Percentiles rank a stretch among this genome's conserved stretches.
phyloP scores from a whole-genome alignment of 2,113 vertebrate genomes.

The Chionomys nivalis region DNA sequence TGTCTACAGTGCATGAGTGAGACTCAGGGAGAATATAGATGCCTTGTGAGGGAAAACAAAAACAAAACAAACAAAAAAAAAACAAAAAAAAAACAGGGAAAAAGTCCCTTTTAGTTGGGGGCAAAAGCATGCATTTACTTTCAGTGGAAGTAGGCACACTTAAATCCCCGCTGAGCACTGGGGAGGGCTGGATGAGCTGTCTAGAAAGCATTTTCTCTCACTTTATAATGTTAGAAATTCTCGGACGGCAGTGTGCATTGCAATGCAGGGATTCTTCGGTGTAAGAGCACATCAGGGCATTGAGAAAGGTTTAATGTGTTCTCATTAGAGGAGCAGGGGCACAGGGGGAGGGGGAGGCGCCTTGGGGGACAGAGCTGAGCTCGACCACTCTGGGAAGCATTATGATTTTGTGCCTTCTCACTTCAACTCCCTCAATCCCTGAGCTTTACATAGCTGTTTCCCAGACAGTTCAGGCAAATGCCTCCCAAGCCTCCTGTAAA shows the following conservation, averaged over 20 bases:
- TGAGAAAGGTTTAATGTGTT: conserved; percentile 84
- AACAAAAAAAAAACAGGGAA: background rate
- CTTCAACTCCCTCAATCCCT: conserved; percentile 84
- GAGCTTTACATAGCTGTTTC: conserved; percentile 84
- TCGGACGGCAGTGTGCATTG: conserved; percentile 80
- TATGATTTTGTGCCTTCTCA: conserved; percentile 79
- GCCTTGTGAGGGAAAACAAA: conserved; percentile 75
- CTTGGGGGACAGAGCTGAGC: conserved; percentile 67
- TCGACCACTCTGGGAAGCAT: conserved; percentile 82
- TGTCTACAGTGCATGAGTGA: conserved; percentile 61
- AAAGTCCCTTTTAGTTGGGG: conserved; percentile 78
- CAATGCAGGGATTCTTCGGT: conserved; percentile 80
- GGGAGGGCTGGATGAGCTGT: conserved; percentile 80
- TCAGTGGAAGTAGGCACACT: conserved; percentile 80
- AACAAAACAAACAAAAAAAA: background rate
- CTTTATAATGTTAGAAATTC: conserved; percentile 82
- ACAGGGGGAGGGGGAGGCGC: conserved; percentile 56
- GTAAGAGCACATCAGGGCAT: conserved; percentile 80
- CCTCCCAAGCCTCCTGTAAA: conserved; percentile 84
- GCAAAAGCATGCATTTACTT: conserved; percentile 83
- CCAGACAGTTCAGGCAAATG: conserved; percentile 83
- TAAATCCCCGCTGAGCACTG: conserved; percentile 83
- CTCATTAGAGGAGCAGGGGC: conserved; percentile 83
- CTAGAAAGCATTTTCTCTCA: conserved; percentile 83
- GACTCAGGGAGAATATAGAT: conserved; percentile 73